Evolutionary conservation across 2,797 vertebrate species (phyloP), one percentile per base, ranked within the genome.

Genomic region (Enteromius mattozi): DNA sequence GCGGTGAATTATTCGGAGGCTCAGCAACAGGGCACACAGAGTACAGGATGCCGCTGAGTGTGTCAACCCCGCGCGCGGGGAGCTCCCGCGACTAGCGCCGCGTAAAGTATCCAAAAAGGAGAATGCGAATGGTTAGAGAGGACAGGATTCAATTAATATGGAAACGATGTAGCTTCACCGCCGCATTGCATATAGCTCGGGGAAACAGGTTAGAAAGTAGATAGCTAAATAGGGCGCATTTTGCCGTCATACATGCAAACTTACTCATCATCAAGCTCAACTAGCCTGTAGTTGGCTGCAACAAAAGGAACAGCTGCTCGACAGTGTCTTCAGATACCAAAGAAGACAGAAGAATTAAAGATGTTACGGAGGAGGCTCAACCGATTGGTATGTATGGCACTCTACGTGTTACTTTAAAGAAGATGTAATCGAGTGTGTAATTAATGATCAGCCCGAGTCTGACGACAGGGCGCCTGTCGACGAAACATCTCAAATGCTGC

Each of bases 281-380:
- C 87, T 89, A 91, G 91, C 91, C 88, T 69, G 87, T 87, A 86
- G 84, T 87, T 80, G 66, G 87, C 89, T 85, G 88, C 89, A 81
- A 87, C 87, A 14, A 88, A 89, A 80, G 87, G 89, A 90, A 74
- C 85, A 33, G 75, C 85, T 90, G 90, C 92, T 92, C 87, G 81
- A 74, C 90, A 49, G 87, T 61, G 68, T 87, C 84, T 86, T 86
- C 89, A 70, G 45, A 80, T 81, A 90, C 82, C 83, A 84, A 87
- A 91, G 88, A 91, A 89, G 86, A 91, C 51, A 54, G 42, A 83
- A 37, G 80, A 82, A 54, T 78, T 76, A 83, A 94, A 91, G 90
- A 96, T 96, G 95, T 90, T 96, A 16, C 93, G 95, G 86, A 94
- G 94, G 88, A 90, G 92, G 84, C 89, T 95, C 24, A 95, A 92